A percentile compares a stretch with the other conserved stretches of the same genome.
Evolutionary conservation across 1,140 invertebrate genomes (phyloP).

Genomic region (Homalodisca vitripennis): DNA sequence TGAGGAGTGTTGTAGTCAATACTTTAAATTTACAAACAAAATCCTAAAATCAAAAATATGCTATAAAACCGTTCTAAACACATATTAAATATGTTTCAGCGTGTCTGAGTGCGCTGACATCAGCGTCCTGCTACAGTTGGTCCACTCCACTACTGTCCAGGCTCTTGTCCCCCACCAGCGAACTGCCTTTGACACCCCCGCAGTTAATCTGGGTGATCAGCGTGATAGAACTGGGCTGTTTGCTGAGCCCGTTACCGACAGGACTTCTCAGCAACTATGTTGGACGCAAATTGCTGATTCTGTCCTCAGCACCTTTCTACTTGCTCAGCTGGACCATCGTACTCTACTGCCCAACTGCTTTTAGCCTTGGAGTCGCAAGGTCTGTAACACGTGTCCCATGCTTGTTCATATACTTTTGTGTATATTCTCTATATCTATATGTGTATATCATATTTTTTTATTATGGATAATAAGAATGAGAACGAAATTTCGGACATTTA

Average conservation of each 20-base stretch:
- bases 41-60: too few species aligned
- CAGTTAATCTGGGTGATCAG: constrained; percentile 12
- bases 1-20: too few species aligned
- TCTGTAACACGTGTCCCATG: background rate
- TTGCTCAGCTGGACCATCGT: constrained; percentile 13
- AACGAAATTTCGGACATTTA: too few species aligned
- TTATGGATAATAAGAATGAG: too few species aligned
- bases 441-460: too few species aligned
- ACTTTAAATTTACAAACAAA: too few species aligned
- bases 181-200: background rate
- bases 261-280: constrained; percentile 13
- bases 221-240: constrained; percentile 4
- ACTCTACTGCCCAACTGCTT: background rate
- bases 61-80: too few species aligned
- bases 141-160: background rate
- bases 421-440: too few species aligned
- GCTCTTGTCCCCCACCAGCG: constrained; percentile 4
- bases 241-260: constrained; percentile 2
- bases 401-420: background rate
- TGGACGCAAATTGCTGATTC: constrained; percentile 5
- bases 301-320: constrained; percentile 9
- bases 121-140: constrained; percentile 11
- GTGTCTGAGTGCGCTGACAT: constrained; percentile 13
- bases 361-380: background rate
- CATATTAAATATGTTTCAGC: constrained; percentile 17